Evolutionary conservation across 2,888 invertebrate genomes (phyloP), one percentile per base, ranked within the genome.

Genomic region (Plagodis dolabraria): DNA sequence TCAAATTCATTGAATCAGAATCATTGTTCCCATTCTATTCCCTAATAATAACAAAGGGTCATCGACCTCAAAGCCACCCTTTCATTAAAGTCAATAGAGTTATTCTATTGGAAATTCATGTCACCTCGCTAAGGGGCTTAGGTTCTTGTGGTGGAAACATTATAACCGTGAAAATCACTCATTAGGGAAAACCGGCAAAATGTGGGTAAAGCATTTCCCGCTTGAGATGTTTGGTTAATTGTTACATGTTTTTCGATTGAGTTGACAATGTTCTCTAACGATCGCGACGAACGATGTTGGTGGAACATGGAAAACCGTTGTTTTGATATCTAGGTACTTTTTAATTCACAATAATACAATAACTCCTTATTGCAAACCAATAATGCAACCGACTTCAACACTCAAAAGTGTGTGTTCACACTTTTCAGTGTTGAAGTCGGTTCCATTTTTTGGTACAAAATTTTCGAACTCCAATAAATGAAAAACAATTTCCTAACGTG

Each of bases 51-150:
- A 60, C 67, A 63, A 48, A 62, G 61, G 64, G 69, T 66, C 71
- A 60, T 56, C 68, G 65, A 70, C 71, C 71, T 63, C 61, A 51
- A 64, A 57, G 45, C 50, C 66, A 69, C 72, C 75, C 71, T 71
- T 72, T 70, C 57, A 59, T 63, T 58, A 47, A 38, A 62, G 63
- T 57, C 64, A 73, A 75, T 74, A 73, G 77, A 79, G 71, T 80
- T 76, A 85, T 80, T 80, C 81, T 85, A 83, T 84, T 80, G 83
- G 86, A 87, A 87, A 83, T 82, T 76, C 71, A 68, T 80, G 83
- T 82, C 79, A 72, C 73, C 75, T 77, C 75, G 78, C 75, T 10
- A 68, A 64, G 74, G 70, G 76, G 69, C 59, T 64, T 62, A 53
- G 36, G 8, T 36, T 36, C 63, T 75, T 80, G 79, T 83, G 79